Base-by-base conservation (phyloP, 2,888 invertebrate genomes). In the Neelides folsomi region DNA sequence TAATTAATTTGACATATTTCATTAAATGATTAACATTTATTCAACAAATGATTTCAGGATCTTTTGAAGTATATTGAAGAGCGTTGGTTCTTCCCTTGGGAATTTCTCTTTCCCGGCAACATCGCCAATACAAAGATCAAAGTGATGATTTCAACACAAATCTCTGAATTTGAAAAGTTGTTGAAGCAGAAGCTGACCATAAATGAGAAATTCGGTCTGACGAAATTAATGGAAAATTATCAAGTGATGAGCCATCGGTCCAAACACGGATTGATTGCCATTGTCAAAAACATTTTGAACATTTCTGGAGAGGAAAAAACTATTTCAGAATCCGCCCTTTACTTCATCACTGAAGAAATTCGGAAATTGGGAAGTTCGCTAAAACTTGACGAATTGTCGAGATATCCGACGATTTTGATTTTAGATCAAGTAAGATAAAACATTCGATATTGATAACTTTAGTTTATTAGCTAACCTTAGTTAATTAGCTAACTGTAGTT, bases 211-310 rank as follows among this genome's bases (percentile, higher is more conserved):
- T 40, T 59, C 3, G 37, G 56, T 4, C 13, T 63, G 52, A 58
- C 55, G 47, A 62, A 62, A 44, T 44, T 64, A 8, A 56, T 59
- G 5, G 64, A 62, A 53, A 60, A 62, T 44, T 62, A 57, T 42
- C 48, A 49, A 18, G 41, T 52, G 7, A 45, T 62, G 9, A 47
- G 52, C 20, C 7, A 20, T 16, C 41, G 18, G 13, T 46, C 47
- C 10, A 20, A 44, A 42, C 5, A 7, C 8, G 10, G 19, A 0
- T 19, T 56, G 7, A 16, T n/a, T 16, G 34, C 43, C 15, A 19
- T 60, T n/a, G 34, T 62, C 8, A 27, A 40, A 1, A 43, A 40
- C 18, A 51, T 53, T 43, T 38, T 62, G 13, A 45, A 57, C 43
- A 41, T 49, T 2, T 45, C 52, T 10, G 47, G 47, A 16, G 20